Percentiles rank a stretch among this genome's conserved stretches.
These are phyloP conservation scores for Melitaea cinxia DNA, from an alignment of 1,140 invertebrate species.

Conservation along the genomic window DNA sequence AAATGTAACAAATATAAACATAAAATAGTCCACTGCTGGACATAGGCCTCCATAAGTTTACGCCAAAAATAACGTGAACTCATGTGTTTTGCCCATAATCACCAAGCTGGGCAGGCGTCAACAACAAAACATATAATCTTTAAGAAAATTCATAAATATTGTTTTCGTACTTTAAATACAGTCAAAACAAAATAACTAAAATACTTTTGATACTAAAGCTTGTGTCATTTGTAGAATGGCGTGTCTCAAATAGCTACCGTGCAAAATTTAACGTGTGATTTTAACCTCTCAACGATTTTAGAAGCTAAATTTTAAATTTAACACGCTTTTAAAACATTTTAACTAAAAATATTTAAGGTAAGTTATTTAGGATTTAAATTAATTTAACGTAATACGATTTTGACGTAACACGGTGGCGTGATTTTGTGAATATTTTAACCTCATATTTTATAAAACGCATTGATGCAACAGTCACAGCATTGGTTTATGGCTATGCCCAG, in stretches of 20 bases:
- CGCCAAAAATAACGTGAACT: too few species aligned
- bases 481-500: too few species aligned
- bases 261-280: slow-evolving; percentile 2
- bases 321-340: slow-evolving; percentile 2
- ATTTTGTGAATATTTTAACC: too few species aligned
- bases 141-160: not conserved
- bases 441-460: too few species aligned
- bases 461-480: too few species aligned
- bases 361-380: not conserved
- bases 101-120: too few species aligned
- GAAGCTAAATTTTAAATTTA: slow-evolving; percentile 1
- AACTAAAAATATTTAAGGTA: not conserved
- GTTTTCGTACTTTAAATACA: not conserved
- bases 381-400: not conserved
- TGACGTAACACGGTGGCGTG: too few species aligned
- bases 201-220: not conserved
- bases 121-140: too few species aligned
- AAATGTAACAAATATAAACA: too few species aligned
- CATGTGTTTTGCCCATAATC: too few species aligned
- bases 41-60: too few species aligned
- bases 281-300: not conserved
- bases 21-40: too few species aligned
- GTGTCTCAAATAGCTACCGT: not conserved
- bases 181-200: not conserved
- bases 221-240: not conserved